Percentiles rank a stretch among this genome's conserved stretches.
phyloP scores from a whole-genome alignment of 2,888 invertebrate species.

The Andrena hattorfiana region DNA sequence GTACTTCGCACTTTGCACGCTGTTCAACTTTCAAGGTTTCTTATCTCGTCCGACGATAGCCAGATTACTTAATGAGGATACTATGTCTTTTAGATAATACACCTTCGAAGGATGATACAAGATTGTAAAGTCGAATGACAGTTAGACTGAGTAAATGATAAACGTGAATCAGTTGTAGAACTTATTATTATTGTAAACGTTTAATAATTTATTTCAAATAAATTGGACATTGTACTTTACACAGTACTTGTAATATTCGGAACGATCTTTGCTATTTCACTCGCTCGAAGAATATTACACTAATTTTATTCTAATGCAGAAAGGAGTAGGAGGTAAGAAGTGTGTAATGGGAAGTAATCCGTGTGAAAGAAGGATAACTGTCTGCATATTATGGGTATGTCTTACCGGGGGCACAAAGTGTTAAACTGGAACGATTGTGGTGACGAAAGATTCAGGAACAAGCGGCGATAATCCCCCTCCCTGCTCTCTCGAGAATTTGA shows the following conservation, averaged over 20 bases:
- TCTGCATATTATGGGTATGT: background rate
- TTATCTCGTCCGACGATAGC: constrained; percentile 34
- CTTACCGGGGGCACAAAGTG: background rate
- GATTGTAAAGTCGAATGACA: background rate
- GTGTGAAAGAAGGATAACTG: background rate
- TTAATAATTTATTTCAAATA: no score
- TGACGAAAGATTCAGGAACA: constrained; percentile 18
- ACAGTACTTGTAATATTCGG: no score
- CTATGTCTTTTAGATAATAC: background rate
- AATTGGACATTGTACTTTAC: no score
- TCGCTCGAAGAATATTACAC: no score
- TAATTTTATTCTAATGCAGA: background rate
- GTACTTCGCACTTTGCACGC: constrained; percentile 63
- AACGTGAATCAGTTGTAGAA: no score
- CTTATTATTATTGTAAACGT: no score
- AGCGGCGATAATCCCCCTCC: constrained; percentile 40
- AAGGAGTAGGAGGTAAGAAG: background rate
- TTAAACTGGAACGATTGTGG: constrained; percentile 14
- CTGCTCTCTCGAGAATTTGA: constrained; percentile 56
- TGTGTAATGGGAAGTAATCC: background rate
- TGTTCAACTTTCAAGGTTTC: constrained; percentile 29
- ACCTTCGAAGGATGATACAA: background rate
- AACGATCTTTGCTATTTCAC: background rate
- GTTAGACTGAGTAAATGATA: background rate
- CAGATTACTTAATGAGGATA: constrained; percentile 12